Percentiles rank a stretch among this genome's conserved stretches.
These are phyloP conservation scores for Romanogobio albipinnatus DNA, from an alignment of 2,113 vertebrate genomes.

Conservation along the genomic window DNA sequence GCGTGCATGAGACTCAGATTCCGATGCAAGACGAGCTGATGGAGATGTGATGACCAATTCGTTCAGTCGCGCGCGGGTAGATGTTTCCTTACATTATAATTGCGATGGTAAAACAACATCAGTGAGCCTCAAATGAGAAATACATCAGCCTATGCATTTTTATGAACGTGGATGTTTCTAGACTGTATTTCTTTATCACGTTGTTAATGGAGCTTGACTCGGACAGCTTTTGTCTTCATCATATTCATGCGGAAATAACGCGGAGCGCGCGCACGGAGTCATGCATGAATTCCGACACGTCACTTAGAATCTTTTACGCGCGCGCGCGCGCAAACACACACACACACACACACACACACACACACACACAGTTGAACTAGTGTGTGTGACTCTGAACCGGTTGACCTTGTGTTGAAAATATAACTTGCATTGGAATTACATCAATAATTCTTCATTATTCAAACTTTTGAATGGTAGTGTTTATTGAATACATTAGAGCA, in stretches of 20 bases:
- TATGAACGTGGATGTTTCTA: neutral
- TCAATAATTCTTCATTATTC: neutral
- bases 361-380: neutral
- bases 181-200: neutral
- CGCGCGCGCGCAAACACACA: too few relatives aligned
- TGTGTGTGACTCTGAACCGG: neutral
- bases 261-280: slow-evolving; percentile 16
- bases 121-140: neutral
- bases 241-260: slow-evolving; percentile 41
- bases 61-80: neutral
- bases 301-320: neutral
- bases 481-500: neutral
- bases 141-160: too few relatives aligned
- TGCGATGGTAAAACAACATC: neutral
- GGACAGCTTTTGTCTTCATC: slow-evolving; percentile 36
- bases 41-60: neutral
- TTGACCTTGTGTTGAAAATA: neutral
- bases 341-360: neutral
- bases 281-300: neutral
- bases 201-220: neutral
- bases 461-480: neutral
- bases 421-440: neutral
- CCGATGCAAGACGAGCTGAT: neutral
- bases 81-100: neutral
- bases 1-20: neutral